phyloP scores from a whole-genome alignment of 1,140 invertebrate species.

The Pachyrhynchus sulphureomaculatus region DNA sequence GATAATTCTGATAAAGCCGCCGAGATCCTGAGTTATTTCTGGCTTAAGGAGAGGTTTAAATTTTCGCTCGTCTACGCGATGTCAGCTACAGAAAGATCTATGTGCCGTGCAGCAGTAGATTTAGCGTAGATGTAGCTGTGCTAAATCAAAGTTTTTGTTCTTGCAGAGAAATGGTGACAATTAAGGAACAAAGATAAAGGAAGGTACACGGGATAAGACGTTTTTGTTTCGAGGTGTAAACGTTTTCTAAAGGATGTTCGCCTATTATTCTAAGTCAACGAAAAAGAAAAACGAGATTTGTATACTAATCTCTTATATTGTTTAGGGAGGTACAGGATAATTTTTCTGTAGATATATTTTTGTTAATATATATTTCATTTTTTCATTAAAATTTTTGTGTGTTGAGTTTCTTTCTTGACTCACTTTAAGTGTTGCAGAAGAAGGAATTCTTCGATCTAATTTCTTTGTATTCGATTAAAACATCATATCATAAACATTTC shows the following conservation, averaged over 20 bases:
- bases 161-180: conserved; percentile 15
- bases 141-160: conserved; percentile 27
- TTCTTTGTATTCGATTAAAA: too few species aligned
- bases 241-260: background rate
- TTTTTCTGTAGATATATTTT: too few species aligned
- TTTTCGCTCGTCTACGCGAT: conserved; percentile 18
- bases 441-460: too few species aligned
- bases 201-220: background rate
- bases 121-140: conserved; percentile 19
- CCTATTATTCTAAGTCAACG: too few species aligned
- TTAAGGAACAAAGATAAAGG: background rate
- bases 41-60: conserved; percentile 20
- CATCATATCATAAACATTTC: too few species aligned
- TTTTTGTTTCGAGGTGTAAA: background rate
- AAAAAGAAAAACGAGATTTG: too few species aligned
- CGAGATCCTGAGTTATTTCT: conserved; percentile 21
- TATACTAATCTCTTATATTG: too few species aligned
- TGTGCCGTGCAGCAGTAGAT: conserved; percentile 15
- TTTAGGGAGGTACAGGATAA: too few species aligned
- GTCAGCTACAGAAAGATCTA: conserved; percentile 12
- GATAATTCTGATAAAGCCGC: conserved; percentile 21
- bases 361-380: too few species aligned
- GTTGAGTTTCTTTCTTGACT: too few species aligned
- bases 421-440: too few species aligned
- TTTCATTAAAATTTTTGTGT: too few species aligned